Evolutionary conservation across 2,888 invertebrate genomes (phyloP), one percentile per base, ranked within the genome.

Genomic region (Drosophila neonasuta): DNA sequence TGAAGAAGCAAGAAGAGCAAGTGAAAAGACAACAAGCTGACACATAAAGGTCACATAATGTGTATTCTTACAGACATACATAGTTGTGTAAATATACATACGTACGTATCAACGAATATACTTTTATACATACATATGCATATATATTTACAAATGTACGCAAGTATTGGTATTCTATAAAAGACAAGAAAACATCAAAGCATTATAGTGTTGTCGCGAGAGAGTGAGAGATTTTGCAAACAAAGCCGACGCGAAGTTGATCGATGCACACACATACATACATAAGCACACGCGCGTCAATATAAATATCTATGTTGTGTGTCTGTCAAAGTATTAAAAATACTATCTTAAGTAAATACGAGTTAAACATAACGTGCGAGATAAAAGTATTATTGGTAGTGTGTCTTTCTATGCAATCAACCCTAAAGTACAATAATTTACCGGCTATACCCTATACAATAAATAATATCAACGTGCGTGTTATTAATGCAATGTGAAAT

Each of bases 21-120:
- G 13, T 48, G 44, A 55, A 52, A 30, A 51, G 29, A 52, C 57
- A 71, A 58, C 20, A 64, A 66, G 78, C 69, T 73, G 71, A 79
- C 79, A 81, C 60, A 68, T 71, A 78, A 84, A 81, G 81, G 80
- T 84, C 82, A 77, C 65, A 52, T 58, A 57, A 65, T 60, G 48
- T 50, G 36, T 52, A 70, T 49, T 41, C 48, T 56, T 36, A 61
- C 32, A 49, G 15, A 73, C 13, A 48, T 48, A 73, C 13, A 48
- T 48, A 17, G 15, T 20, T 34, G 34, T 30, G 29, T 46, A 64
- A 32, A 46, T 20, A 73, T 10, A 48, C 45, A 17, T 13, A 13
- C 24, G 32, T 39, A 11, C 32, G 17, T 36, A 36, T 36, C 5
- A 11, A n/a, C 34, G 34, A 48, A 32, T 50, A 24, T 24, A 24